Evolutionary conservation across 2,113 vertebrate species (phyloP).

Genomic region (Perca flavescens): DNA sequence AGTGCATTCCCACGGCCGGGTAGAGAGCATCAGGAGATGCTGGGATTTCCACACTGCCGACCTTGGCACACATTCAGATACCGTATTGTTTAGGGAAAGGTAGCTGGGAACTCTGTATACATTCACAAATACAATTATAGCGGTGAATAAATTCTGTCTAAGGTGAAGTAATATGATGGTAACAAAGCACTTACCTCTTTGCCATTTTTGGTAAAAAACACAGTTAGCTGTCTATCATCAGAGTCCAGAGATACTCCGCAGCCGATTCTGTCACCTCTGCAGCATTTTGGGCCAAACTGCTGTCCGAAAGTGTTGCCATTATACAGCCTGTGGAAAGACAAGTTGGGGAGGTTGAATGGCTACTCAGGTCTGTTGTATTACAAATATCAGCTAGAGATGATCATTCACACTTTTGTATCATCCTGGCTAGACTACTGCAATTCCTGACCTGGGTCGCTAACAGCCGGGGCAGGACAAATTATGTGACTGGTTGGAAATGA

Average conservation of each 20-base stretch:
- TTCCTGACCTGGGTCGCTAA: too few species aligned
- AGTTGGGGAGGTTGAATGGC: not conserved
- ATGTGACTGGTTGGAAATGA: too few species aligned
- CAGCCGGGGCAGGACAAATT: too few species aligned
- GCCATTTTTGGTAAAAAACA: slow-evolving; percentile 97
- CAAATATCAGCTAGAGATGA: too few species aligned
- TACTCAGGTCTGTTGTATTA: too few species aligned
- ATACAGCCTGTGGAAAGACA: slow-evolving; percentile 86
- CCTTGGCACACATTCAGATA: slow-evolving; percentile 64
- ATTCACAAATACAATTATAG: not conserved
- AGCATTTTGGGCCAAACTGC: slow-evolving; percentile 95
- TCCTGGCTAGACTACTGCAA: too few species aligned
- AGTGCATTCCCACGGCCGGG: slow-evolving; percentile 95
- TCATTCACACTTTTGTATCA: too few species aligned
- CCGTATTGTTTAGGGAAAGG: not conserved
- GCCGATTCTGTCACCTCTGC: slow-evolving; percentile 92
- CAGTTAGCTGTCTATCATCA: slow-evolving; percentile 91
- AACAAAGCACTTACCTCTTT: slow-evolving; percentile 86
- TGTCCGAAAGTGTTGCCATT: slow-evolving; percentile 93
- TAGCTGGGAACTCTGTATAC: not conserved
- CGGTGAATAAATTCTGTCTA: not conserved
- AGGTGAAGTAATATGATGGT: not conserved
- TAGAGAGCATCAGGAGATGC: slow-evolving; percentile 90
- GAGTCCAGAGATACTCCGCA: slow-evolving; percentile 91
- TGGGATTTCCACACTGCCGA: slow-evolving; percentile 87